These are phyloP conservation scores for Rynchops niger DNA, from an alignment of 2,113 vertebrate species.

Conservation along the genomic window DNA sequence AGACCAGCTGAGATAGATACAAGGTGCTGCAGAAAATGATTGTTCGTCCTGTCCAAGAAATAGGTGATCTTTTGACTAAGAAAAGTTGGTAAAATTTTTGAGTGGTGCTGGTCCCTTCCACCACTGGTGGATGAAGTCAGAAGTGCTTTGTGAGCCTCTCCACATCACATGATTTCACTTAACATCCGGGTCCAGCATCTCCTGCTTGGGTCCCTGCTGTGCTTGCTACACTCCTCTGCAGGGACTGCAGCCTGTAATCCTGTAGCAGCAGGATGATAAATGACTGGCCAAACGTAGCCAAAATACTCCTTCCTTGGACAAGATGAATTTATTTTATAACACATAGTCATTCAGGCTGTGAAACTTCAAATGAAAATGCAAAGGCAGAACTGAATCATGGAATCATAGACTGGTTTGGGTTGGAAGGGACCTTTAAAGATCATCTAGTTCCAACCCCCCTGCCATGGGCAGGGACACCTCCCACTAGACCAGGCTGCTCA, in stretches of 20 bases:
- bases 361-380: neutral
- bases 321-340: neutral
- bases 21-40: neutral
- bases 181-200: neutral
- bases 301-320: neutral
- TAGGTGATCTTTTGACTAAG: neutral
- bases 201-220: neutral
- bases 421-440: neutral
- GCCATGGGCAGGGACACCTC: neutral
- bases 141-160: neutral
- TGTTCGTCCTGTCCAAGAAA: neutral
- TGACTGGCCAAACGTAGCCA: neutral
- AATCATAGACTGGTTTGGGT: neutral
- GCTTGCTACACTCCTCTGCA: neutral
- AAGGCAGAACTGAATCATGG: neutral
- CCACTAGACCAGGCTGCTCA: neutral
- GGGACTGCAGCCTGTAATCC: neutral
- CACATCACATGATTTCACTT: neutral
- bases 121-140: neutral
- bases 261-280: neutral
- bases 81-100: neutral
- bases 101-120: neutral
- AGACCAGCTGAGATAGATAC: neutral
- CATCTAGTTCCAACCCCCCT: rapidly evolving
- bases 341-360: neutral